Conservation (phyloP, 2,113 vertebrate species). For the Sinocyclocheilus grahami region DNA sequence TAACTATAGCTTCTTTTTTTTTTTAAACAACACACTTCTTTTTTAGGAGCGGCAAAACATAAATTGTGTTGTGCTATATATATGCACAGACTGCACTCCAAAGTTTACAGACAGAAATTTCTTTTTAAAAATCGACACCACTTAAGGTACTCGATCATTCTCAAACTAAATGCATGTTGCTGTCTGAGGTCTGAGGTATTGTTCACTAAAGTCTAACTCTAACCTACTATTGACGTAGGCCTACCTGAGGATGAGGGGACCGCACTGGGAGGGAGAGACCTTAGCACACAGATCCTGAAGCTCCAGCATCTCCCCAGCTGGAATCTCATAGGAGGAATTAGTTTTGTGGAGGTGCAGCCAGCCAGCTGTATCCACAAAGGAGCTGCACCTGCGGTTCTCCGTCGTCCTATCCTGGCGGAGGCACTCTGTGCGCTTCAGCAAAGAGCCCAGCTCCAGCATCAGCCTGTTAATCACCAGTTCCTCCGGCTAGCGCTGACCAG, state of each 20-base stretch:
- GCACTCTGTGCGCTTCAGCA: constrained; percentile 53
- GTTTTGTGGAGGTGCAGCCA: constrained; percentile 46
- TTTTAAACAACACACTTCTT: too few species aligned
- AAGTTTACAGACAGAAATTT: too few species aligned
- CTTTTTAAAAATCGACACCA: too few species aligned
- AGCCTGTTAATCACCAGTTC: constrained; percentile 61
- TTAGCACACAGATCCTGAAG: constrained; percentile 61
- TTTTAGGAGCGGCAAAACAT: too few species aligned
- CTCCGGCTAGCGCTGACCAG: constrained; percentile 44
- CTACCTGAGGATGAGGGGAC: constrained; percentile 63
- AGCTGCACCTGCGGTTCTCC: constrained; percentile 46
- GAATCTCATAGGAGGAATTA: constrained; percentile 47
- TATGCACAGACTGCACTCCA: too few species aligned
- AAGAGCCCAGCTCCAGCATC: constrained; percentile 59
- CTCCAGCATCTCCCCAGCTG: constrained; percentile 59
- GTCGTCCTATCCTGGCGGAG: constrained; percentile 55
- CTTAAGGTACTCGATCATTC: too few species aligned
- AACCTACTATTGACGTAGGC: background rate
- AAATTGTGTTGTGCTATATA: too few species aligned
- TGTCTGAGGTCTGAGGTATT: too few species aligned
- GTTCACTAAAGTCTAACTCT: background rate
- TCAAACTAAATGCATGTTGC: too few species aligned
- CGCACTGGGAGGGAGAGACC: constrained; percentile 62
- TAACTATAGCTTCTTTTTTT: too few species aligned
- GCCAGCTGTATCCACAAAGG: constrained; percentile 64